Evolutionary conservation across 1,140 invertebrate genomes (phyloP), one percentile per base, ranked within the genome.

Genomic region (Papilio glaucus): DNA sequence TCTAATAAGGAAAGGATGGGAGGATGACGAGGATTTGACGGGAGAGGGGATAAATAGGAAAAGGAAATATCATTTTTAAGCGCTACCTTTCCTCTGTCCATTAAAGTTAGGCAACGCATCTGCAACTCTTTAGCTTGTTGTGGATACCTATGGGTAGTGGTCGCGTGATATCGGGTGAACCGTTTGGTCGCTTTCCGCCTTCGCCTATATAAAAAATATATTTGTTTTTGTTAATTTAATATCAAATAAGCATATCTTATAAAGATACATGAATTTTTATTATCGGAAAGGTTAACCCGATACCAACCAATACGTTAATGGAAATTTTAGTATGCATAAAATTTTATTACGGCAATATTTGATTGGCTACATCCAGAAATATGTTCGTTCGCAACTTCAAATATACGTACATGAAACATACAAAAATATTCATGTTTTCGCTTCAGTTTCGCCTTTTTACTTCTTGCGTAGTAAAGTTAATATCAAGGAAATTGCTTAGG

Each of bases 241-340:
- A 67, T 10, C 38, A 24, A 33, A n/a, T n/a, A n/a, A n/a, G n/a
- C n/a, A 24, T 45, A 18, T 24, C 49, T 4, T 53, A 53, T 21
- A 18, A 24, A 53, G 21, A 53, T 53, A 53, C 10, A 18, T 53
- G 49, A 67, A 67, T 21, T 67, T n/a, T 24, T 67, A 42, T 67
- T 26, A 39, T 67, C 13, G 4, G 7, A 26, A 39, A 67, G 18
- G 12, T 41, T 41, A 67, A 67, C 37, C 15, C 62, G 6, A 33
- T 33, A 33, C 6, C 29, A 3, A 33, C 10, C 65, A 45, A 69
- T 45, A 53, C 26, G 42, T 13, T 69, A 69, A 69, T 69, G 67
- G 62, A 72, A 74, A 45, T 69, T 72, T 74, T 62, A 74, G 57
- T 70, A 63, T 68, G 37, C 72, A 72, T 77, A 77, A 73, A 74